These are phyloP conservation scores for Platysternon megacephalum DNA, from an alignment of 2,113 vertebrate species.

Conservation along the genomic window DNA sequence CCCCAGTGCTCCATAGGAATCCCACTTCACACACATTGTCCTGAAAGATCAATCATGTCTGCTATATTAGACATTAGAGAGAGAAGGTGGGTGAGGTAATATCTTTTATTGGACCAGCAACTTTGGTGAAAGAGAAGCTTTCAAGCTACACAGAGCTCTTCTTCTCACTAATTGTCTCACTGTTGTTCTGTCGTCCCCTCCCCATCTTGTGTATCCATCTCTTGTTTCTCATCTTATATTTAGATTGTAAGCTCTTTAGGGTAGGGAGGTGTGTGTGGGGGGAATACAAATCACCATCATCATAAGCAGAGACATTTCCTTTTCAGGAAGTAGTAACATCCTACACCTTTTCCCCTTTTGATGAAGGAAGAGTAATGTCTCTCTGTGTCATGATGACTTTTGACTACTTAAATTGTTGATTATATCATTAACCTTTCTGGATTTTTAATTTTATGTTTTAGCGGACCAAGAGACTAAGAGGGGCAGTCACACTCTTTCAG, in stretches of 20 bases:
- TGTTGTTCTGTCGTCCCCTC: no score
- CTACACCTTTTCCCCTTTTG: not conserved
- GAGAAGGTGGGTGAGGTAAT: not conserved
- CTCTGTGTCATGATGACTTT: not conserved
- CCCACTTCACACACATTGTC: no score
- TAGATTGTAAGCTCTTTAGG: not conserved
- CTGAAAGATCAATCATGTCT: no score
- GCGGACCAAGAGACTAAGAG: slow-evolving; percentile 83
- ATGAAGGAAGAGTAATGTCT: not conserved
- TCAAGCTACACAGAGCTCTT: not conserved
- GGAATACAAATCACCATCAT: not conserved
- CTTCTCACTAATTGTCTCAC: no score
- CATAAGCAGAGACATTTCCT: not conserved
- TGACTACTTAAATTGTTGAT: not conserved
- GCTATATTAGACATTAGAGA: not conserved
- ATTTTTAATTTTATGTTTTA: slow-evolving; percentile 14
- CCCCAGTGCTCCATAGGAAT: no score
- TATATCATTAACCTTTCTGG: not conserved
- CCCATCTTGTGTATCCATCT: not conserved
- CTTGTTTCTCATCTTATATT: not conserved
- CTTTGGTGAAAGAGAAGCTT: not conserved
- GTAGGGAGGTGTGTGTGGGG: not conserved
- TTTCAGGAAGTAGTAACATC: not conserved
- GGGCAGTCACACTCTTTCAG: slow-evolving; percentile 83
- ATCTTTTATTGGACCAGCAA: not conserved